Conservation (phyloP, 2,113 vertebrate genomes). For the Aptenodytes patagonicus region DNA sequence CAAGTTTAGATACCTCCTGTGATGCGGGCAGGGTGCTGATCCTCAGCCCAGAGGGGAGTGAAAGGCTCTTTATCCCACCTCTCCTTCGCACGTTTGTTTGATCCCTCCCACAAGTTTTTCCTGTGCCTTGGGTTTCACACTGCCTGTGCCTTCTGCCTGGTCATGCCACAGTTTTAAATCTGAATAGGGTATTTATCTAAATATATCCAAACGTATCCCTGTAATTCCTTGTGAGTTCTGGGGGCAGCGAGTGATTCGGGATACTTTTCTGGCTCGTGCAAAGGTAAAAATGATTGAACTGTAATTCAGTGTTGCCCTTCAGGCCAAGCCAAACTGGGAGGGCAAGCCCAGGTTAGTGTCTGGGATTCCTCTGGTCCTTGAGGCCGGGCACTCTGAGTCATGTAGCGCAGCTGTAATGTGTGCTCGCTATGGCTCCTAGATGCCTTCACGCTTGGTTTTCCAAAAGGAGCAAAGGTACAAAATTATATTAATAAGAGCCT, state of each 20-base stretch:
- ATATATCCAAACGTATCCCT: neutral
- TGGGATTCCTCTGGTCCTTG: neutral
- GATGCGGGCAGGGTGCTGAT: neutral
- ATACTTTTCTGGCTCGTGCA: neutral
- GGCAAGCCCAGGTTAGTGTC: neutral
- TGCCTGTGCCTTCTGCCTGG: neutral
- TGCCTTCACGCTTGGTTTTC: neutral
- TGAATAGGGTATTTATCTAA: slow-evolving; percentile 51
- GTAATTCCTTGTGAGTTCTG: neutral
- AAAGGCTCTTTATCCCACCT: slow-evolving; percentile 51
- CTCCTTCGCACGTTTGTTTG: neutral
- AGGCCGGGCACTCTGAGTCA: neutral
- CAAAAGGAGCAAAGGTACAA: neutral
- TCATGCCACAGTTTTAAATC: neutral
- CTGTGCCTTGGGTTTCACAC: neutral
- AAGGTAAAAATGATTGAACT: neutral
- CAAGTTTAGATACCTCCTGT: accelerated
- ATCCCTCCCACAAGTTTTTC: slow-evolving; percentile 28
- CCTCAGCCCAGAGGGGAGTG: neutral
- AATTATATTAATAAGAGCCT: neutral
- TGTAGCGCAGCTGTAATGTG: neutral
- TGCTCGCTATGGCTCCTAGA: neutral
- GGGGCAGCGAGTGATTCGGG: neutral
- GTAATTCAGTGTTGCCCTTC: neutral
- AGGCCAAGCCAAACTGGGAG: neutral